Percentiles rank a stretch among this genome's conserved stretches.
Conservation (phyloP, 1,140 invertebrate species). For the Gryon sp. region DNA sequence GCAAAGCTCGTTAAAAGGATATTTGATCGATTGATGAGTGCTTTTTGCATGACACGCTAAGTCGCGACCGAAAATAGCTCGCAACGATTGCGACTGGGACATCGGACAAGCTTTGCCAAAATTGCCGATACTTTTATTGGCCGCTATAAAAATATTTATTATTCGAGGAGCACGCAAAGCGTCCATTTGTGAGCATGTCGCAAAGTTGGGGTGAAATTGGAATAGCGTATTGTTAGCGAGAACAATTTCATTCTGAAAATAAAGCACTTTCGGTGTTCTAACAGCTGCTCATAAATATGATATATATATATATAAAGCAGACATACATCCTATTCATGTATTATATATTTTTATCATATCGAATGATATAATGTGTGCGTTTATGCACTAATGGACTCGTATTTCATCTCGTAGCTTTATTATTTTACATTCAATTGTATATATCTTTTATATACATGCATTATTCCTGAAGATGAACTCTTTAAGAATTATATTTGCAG, state of each 20-base stretch:
- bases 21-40: conserved; percentile 44
- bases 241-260: conserved; percentile 51
- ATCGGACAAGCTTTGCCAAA: conserved; percentile 43
- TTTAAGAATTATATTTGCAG: background rate
- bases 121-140: conserved; percentile 43
- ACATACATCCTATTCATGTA: conserved; percentile 41
- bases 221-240: conserved; percentile 41
- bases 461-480: too few species aligned
- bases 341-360: conserved; percentile 52
- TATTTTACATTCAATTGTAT: conserved; percentile 1
- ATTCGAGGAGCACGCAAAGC: conserved; percentile 30
- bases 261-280: conserved; percentile 59
- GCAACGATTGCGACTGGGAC: conserved; percentile 12
- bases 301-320: too few species aligned
- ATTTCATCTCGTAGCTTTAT: conserved; percentile 5
- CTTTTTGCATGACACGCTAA: conserved; percentile 20
- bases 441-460: too few species aligned
- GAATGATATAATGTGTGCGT: conserved; percentile 31
- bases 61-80: conserved; percentile 26
- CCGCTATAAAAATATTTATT: conserved; percentile 55
- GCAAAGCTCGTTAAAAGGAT: conserved; percentile 55
- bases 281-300: conserved; percentile 64
- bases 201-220: conserved; percentile 47
- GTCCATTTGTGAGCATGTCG: conserved; percentile 42
- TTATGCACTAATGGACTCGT: conserved; percentile 35